Base-by-base conservation (phyloP, 30 jellyfish, hydroid and myxozoan genomes). In the Pelagia noctiluca region DNA sequence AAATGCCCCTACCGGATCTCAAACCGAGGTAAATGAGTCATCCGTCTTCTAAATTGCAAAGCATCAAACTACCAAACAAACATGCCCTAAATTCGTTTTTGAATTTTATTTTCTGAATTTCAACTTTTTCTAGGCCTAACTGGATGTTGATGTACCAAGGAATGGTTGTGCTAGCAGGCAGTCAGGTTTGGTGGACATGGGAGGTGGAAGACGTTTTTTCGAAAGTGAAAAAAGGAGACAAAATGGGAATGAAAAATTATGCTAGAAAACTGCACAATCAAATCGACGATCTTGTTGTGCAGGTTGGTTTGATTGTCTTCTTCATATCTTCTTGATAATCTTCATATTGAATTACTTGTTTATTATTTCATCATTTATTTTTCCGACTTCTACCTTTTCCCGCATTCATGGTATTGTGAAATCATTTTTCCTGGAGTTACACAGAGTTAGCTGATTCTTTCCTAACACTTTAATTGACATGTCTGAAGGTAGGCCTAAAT, bases 151-250 rank as follows among this genome's bases (percentile, higher is more conserved):
- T 82, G 79, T 93, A 93, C 87, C 98, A 88, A 60, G 97, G 99
- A 22, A 88, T 94, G 99, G 99, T 94, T 29, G 95, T 88, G 18
- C 81, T 94, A n/a, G 99, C 97, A 50, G 97, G 95, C 25, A 88
- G 97, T 71, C 99, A 88, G 57, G 97, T 94, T 23, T 88, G 99
- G 99, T 88, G 99, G 97, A 94, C 99, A 18, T 88, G 99, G 99
- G 98, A 93, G 61, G 98, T 93, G 25, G 98, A 93, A 81, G 98
- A 93, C 62, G 98, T 93, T 8, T 93, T 93, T 80, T 84, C 74
- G 53, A 87, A 88, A 77, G 98, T 93, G 16, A 85, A 82, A 53
- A 88, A 93, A 68, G 98, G 98, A 30, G 96, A 93, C 73, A 93
- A 93, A 64, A 73, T 87, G 93, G 98, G 89, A 42, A 87, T 93